Base-by-base conservation (phyloP, 1,140 invertebrate genomes). In the Meteorus sp. region DNA sequence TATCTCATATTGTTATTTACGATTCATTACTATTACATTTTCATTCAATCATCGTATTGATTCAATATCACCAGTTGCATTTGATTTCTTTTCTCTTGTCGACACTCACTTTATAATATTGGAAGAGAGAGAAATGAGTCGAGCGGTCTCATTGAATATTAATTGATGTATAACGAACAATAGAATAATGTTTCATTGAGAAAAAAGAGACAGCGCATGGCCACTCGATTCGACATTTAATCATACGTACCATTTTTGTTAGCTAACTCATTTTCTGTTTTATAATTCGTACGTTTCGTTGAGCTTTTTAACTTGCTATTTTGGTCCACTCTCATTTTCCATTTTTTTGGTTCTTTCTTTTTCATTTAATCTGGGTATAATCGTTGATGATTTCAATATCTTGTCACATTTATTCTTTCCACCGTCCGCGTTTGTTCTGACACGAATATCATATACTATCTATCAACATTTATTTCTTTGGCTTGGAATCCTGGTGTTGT, bases 401-500 rank as follows among this genome's bases (percentile, higher is more conserved):
- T 23, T 53, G 58, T 55, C 56, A 56, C 62, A 37, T 55, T 50
- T 60, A 62, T 69, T 50, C 59, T 67, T 39, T 61, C 29, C 33
- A 29, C 47, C 47, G 33, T 33, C 47, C 47, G 47, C 33, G 47
- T 50, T 50, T 35, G 33, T 27, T 50, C 27, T 29, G 27, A 50
- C 47, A 48, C 25, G 64, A 57, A 43, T 64, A 56, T 69, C 45
- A 65, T 61, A n/a, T n/a, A n/a, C n/a, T 61, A 62, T 60, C 53
- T 65, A 39, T 64, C 35, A 67, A 61, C 57, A 67, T 67, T 63
- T 68, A 74, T 67, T 76, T n/a, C n/a, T 71, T 61, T 75, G 76
- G 74, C 73, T 78, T 77, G 75, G 74, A 69, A 69, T 76, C 74
- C 75, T 77, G 73, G 72, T 76, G 74, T 78, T 76, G 74, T 76